Percentiles rank a stretch among this genome's conserved stretches.
Evolutionary conservation across 1,140 invertebrate genomes (phyloP).

Genomic region (Drosophila grimshawi): DNA sequence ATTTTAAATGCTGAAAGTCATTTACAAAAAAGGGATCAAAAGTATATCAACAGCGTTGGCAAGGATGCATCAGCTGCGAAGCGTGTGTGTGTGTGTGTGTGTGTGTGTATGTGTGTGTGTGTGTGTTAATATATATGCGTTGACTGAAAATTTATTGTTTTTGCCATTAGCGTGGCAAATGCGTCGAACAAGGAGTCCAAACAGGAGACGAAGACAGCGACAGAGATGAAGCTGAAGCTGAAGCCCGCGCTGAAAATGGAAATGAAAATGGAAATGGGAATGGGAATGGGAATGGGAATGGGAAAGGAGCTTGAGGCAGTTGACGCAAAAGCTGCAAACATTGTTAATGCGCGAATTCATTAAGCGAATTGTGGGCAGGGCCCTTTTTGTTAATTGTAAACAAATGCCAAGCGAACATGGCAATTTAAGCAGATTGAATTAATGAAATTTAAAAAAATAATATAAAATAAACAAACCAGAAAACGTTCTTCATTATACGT

Average conservation of each 20-base stretch:
- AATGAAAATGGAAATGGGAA: no score
- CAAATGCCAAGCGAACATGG: conserved; percentile 41
- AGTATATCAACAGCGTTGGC: conserved; percentile 61
- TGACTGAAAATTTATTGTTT: conserved; percentile 73
- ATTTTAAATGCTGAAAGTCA: conserved; percentile 80
- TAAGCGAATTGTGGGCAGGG: conserved; percentile 64
- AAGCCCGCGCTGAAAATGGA: no score
- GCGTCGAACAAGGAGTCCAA: conserved; percentile 23
- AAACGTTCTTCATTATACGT: not conserved
- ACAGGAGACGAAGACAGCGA: not conserved
- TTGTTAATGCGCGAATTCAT: conserved; percentile 81
- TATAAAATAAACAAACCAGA: not conserved
- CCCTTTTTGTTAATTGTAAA: conserved; percentile 66
- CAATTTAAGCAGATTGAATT: conserved; percentile 39
- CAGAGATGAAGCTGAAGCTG: not conserved
- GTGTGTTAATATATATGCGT: conserved; percentile 19
- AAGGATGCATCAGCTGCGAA: conserved; percentile 46
- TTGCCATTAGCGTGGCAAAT: conserved; percentile 77
- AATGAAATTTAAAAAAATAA: conserved; percentile 38
- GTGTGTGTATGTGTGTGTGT: conserved; percentile 19
- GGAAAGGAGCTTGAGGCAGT: not conserved
- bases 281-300: not conserved
- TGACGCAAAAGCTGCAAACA: conserved; percentile 4
- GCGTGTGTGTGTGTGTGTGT: conserved; percentile 15
- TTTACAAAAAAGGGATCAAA: conserved; percentile 73